phyloP scores from a whole-genome alignment of 2,797 vertebrate species.

The Neolamprologus multifasciatus region DNA sequence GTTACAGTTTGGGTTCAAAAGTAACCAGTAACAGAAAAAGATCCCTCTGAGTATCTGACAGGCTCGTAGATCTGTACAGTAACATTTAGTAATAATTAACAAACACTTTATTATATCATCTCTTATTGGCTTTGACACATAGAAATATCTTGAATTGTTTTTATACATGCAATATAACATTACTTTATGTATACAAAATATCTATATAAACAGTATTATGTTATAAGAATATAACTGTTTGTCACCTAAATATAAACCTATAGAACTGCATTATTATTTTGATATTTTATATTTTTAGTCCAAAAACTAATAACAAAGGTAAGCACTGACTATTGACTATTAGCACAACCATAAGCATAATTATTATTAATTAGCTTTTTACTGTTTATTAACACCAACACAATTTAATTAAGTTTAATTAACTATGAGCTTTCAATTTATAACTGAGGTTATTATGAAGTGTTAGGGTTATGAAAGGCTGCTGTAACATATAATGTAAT shows the following conservation, averaged over 20 bases:
- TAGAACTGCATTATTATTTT: background rate
- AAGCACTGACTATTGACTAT: background rate
- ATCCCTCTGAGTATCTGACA: background rate
- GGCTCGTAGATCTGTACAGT: background rate
- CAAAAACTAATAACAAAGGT: background rate
- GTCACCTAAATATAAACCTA: background rate
- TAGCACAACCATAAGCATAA: background rate
- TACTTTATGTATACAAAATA: background rate
- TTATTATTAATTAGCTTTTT: background rate
- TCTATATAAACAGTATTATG: background rate
- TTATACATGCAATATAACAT: background rate
- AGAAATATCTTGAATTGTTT: background rate
- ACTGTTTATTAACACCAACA: background rate
- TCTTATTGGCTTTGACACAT: background rate
- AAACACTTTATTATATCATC: background rate
- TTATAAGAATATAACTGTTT: background rate
- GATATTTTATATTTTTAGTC: background rate
- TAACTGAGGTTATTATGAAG: background rate
- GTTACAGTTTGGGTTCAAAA: background rate
- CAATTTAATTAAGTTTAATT: background rate
- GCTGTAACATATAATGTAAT: background rate
- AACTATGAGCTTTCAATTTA: background rate
- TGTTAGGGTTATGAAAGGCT: background rate
- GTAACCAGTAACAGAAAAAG: background rate
- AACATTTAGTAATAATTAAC: background rate